A percentile compares a stretch with the other conserved stretches of the same genome.
phyloP scores from a whole-genome alignment of 2,797 vertebrate species.

The Podarcis siculus region DNA sequence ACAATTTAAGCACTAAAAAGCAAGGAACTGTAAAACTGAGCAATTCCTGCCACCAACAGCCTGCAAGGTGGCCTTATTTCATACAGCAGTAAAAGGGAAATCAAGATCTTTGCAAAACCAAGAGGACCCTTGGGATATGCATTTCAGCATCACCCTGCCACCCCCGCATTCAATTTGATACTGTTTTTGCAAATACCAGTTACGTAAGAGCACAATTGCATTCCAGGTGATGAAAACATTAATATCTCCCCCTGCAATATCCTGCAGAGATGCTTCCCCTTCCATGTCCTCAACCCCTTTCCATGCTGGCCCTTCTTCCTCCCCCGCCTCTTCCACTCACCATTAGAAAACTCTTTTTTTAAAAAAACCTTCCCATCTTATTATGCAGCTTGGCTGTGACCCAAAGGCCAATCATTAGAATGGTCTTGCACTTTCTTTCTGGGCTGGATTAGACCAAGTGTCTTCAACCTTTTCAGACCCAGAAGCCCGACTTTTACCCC shows the following conservation, averaged over 20 bases:
- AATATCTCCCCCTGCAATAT: background rate
- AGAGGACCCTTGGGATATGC: background rate
- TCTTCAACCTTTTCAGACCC: no score
- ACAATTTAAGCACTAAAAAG: slow-evolving; percentile 28
- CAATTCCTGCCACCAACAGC: slow-evolving; percentile 6
- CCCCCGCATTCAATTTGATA: background rate
- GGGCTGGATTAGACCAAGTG: background rate
- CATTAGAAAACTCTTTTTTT: background rate
- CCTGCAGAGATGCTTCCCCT: background rate
- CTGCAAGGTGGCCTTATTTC: slow-evolving; percentile 10
- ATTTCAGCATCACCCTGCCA: background rate
- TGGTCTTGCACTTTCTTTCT: background rate
- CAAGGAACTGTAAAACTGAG: background rate
- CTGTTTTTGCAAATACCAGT: background rate
- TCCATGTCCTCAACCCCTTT: background rate
- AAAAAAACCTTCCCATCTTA: background rate
- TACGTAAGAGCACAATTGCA: background rate
- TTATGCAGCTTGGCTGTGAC: background rate
- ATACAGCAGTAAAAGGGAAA: slow-evolving; percentile 5
- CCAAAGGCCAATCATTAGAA: background rate
- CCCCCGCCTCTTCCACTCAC: background rate
- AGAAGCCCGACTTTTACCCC: no score
- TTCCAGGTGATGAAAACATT: background rate
- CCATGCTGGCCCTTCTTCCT: background rate
- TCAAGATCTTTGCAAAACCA: background rate